Evolutionary conservation across 2,888 invertebrate species (phyloP).

Genomic region (Acrocyrtus sp.): DNA sequence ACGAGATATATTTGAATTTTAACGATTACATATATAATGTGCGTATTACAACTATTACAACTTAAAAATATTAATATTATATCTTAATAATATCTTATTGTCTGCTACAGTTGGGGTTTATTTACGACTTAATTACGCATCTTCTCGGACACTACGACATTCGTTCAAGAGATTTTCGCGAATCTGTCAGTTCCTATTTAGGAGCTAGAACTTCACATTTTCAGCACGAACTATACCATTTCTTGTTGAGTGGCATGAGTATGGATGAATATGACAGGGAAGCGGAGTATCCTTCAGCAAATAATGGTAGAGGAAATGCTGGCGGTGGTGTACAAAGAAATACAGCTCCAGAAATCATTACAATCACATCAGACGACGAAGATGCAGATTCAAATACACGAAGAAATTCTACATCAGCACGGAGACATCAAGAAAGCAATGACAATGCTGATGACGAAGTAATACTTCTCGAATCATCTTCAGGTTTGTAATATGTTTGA

Average conservation of each 20-base stretch:
- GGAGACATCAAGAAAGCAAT: not conserved
- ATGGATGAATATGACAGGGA: conserved; percentile 58
- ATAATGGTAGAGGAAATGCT: not conserved
- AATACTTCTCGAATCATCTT: conserved; percentile 16
- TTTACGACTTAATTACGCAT: conserved; percentile 76
- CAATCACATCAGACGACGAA: conserved; percentile 35
- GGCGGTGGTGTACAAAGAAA: no score
- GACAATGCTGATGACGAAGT: conserved; percentile 7
- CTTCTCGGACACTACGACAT: conserved; percentile 71
- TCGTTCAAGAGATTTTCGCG: conserved; percentile 73
- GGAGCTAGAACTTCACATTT: conserved; percentile 84
- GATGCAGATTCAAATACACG: not conserved
- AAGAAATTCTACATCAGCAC: not conserved
- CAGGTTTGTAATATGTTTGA: no score
- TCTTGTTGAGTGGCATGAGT: conserved; percentile 75
- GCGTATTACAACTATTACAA: not conserved
- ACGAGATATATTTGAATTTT: not conserved
- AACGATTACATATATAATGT: not conserved
- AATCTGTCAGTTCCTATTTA: conserved; percentile 76
- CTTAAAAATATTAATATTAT: conserved; percentile 1
- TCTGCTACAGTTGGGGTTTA: conserved; percentile 73
- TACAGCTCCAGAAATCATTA: conserved; percentile 29
- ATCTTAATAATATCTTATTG: conserved; percentile 62
- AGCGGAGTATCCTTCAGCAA: conserved; percentile 42
- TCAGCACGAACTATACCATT: conserved; percentile 87